phyloP scores from a whole-genome alignment of 1,140 invertebrate species.

The Platyscapa corneri region DNA sequence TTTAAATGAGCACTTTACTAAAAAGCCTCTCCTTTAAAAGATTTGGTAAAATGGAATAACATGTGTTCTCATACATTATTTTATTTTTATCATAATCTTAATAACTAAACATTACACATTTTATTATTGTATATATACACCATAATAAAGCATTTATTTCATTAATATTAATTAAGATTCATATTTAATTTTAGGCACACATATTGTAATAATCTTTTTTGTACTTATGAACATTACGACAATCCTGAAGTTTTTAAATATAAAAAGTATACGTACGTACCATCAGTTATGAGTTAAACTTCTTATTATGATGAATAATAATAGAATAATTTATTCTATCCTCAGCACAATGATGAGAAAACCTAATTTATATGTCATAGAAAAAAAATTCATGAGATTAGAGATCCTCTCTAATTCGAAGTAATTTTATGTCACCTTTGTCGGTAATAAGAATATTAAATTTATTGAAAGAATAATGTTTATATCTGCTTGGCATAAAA shows the following conservation, averaged over 20 bases:
- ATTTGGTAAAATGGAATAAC: no score
- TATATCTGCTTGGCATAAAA: not conserved
- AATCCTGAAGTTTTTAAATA: not conserved
- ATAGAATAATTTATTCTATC: constrained; percentile 4
- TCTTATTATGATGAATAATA: not conserved
- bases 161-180: not conserved
- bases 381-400: constrained; percentile 7
- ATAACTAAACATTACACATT: no score
- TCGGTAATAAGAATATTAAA: not conserved
- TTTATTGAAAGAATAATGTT: not conserved
- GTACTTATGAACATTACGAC: not conserved
- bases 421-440: not conserved
- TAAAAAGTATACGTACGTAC: not conserved
- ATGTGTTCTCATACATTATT: no score
- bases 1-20: no score
- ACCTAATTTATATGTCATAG: not conserved
- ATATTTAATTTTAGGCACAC: not conserved
- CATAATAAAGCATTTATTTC: not conserved
- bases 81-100: no score
- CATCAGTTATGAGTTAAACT: not conserved
- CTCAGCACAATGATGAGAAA: not conserved
- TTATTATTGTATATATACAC: no score
- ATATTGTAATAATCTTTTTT: not conserved
- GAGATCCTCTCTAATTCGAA: not conserved
- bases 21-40: no score